A percentile compares a stretch with the other conserved stretches of the same genome.
Evolutionary conservation across 2,113 vertebrate genomes (phyloP).

Genomic region (Upupa epops): DNA sequence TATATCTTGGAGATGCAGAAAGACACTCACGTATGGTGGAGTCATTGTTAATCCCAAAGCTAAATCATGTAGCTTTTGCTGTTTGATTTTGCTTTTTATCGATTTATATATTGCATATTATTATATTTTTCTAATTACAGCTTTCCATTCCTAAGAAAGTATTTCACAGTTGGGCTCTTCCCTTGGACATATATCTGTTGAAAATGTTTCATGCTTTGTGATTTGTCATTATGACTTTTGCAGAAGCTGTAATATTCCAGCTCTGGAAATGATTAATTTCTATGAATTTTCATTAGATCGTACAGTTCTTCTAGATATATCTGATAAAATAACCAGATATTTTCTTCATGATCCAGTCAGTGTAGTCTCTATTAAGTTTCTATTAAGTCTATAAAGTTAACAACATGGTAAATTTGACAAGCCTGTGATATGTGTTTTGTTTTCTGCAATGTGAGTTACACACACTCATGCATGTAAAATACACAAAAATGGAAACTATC

Average conservation of each 20-base stretch:
- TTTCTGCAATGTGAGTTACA: background rate
- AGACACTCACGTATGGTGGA: background rate
- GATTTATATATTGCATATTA: background rate
- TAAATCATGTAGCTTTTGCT: background rate
- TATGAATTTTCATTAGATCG: background rate
- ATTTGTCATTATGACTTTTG: background rate
- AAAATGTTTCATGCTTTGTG: background rate
- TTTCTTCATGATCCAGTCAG: background rate
- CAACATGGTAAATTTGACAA: background rate
- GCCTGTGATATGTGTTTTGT: background rate
- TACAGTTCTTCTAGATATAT: background rate
- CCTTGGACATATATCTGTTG: background rate
- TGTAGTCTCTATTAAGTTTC: background rate
- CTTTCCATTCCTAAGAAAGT: background rate
- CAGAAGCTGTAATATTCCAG: background rate
- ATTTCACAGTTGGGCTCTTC: background rate
- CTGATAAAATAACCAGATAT: background rate
- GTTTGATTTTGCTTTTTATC: background rate
- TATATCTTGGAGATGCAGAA: background rate
- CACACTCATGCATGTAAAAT: background rate
- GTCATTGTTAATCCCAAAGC: background rate
- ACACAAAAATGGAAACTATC: background rate
- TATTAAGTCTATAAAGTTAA: background rate
- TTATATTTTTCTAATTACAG: background rate
- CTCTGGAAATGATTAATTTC: background rate